phyloP scores from a whole-genome alignment of 1,140 invertebrate genomes.

The Plectus sambesii region DNA sequence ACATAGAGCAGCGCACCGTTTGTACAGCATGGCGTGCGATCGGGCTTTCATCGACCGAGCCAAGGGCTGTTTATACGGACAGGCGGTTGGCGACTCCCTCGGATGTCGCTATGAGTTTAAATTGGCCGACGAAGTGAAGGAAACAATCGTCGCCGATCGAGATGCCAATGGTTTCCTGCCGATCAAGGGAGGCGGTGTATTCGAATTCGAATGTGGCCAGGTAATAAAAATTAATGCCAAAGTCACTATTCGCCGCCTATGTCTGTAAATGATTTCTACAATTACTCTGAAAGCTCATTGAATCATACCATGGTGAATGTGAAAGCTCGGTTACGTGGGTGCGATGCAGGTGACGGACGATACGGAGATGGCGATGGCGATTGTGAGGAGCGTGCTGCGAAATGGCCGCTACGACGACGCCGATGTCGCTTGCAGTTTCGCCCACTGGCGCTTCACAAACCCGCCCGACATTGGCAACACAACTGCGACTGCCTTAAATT shows the following conservation, averaged over 20 bases:
- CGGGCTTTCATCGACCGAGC: conserved; percentile 19
- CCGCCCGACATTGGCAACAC: conserved; percentile 23
- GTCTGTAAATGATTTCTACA: no score
- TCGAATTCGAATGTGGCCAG: conserved; percentile 15
- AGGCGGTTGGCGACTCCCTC: conserved; percentile 22
- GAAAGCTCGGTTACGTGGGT: no score
- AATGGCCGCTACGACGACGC: conserved; percentile 6
- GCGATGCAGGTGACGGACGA: conserved; percentile 19
- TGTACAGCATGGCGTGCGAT: no score
- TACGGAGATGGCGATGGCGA: conserved; percentile 22
- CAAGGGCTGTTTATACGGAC: conserved; percentile 15
- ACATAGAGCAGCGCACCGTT: no score
- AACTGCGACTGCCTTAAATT: conserved; percentile 10
- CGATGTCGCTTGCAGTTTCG: conserved; percentile 22
- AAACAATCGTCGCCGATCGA: conserved; percentile 14
- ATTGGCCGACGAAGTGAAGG: conserved; percentile 1
- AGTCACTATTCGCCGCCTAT: no score
- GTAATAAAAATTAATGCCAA: conserved; percentile 6
- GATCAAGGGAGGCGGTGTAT: conserved; percentile 16
- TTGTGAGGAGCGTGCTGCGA: conserved; percentile 18
- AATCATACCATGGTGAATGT: no score
- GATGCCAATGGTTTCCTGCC: conserved; percentile 11
- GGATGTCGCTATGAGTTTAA: conserved; percentile 23
- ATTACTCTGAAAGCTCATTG: no score
- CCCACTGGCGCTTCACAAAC: conserved; percentile 13